Percentiles rank a stretch among this genome's conserved stretches.
Conservation (phyloP, 2,888 invertebrate species). For the Leptinotarsa rubiginosa region DNA sequence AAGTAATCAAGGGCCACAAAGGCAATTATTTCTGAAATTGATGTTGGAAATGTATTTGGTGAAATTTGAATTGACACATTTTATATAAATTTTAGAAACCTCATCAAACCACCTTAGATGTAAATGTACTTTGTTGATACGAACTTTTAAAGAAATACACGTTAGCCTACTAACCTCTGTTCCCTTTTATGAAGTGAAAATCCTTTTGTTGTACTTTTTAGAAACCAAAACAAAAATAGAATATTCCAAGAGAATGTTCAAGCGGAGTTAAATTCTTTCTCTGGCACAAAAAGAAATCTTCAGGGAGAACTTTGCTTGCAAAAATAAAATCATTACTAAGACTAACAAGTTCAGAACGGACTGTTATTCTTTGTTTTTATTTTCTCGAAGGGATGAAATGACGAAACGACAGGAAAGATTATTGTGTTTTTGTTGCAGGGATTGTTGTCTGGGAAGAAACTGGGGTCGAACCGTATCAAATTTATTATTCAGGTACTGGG, state of each 20-base stretch:
- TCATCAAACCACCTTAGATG: too few species aligned
- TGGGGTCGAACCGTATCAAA: background rate
- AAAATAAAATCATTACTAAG: background rate
- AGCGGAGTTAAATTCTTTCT: background rate
- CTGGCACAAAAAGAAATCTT: background rate
- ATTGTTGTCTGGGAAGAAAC: background rate
- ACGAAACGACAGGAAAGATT: background rate
- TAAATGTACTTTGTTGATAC: too few species aligned
- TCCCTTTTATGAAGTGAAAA: too few species aligned
- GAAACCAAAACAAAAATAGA: background rate
- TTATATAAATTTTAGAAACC: too few species aligned
- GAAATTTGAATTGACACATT: too few species aligned
- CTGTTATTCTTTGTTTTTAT: conserved; percentile 11
- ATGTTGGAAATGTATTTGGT: too few species aligned
- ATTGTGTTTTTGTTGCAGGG: conserved; percentile 8
- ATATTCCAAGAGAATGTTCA: background rate
- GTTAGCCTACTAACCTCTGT: too few species aligned
- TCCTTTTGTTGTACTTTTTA: too few species aligned
- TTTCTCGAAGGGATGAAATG: background rate
- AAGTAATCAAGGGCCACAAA: too few species aligned
- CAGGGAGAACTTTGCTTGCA: background rate
- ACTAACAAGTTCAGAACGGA: conserved; percentile 7
- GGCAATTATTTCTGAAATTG: too few species aligned
- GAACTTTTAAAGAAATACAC: too few species aligned
- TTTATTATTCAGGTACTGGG: conserved; percentile 2